Conservation (phyloP, 2,113 vertebrate genomes). For the Ochotona princeps region DNA sequence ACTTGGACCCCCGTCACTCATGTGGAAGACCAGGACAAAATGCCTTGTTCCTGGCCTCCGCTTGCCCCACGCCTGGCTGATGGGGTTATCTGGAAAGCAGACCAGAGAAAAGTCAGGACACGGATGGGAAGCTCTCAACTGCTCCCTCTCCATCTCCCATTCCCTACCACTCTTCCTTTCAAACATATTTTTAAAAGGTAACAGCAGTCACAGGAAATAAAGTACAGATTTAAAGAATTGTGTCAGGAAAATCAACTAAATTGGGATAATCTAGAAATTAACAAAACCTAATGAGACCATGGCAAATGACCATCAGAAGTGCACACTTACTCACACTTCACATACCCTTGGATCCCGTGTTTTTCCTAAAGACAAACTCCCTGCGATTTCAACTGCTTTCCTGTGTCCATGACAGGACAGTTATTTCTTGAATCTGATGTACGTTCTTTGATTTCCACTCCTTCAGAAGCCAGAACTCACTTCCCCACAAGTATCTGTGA, state of each 20-base stretch:
- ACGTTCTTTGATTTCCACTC: neutral
- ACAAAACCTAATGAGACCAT: neutral
- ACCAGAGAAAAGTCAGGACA: too few species aligned
- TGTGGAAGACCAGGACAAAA: too few species aligned
- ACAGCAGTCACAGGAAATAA: neutral
- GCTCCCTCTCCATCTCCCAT: too few species aligned
- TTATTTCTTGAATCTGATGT: neutral
- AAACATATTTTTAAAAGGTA: too few species aligned
- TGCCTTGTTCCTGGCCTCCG: too few species aligned
- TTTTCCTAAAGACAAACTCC: neutral
- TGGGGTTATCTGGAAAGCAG: too few species aligned
- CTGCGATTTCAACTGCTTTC: neutral
- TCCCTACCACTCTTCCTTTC: too few species aligned
- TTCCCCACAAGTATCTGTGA: neutral
- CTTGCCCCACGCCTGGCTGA: too few species aligned
- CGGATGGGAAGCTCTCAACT: too few species aligned
- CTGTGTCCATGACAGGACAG: neutral
- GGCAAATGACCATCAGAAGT: neutral
- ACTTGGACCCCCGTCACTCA: too few species aligned
- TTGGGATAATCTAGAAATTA: neutral
- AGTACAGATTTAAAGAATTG: neutral
- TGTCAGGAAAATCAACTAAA: neutral
- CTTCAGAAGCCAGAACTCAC: conserved; percentile 4
- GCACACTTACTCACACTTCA: neutral
- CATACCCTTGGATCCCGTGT: neutral